Conservation (phyloP, 2,113 vertebrate species). For the Rattus rattus region DNA sequence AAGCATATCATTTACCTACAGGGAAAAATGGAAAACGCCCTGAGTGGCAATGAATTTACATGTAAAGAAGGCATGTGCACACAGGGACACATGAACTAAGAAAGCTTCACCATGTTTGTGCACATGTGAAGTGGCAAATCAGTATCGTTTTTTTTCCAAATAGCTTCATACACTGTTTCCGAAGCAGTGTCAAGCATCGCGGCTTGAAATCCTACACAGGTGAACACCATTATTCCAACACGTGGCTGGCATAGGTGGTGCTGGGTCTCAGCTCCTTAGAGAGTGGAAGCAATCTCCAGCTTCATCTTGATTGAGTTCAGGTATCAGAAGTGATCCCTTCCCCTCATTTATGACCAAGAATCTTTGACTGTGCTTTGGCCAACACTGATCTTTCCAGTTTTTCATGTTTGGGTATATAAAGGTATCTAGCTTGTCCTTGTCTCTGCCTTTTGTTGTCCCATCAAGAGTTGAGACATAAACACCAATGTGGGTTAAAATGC, state of each 20-base stretch:
- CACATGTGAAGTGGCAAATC: neutral
- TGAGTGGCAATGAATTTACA: neutral
- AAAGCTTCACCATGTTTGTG: neutral
- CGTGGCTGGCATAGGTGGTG: neutral
- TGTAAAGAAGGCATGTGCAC: neutral
- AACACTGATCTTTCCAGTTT: neutral
- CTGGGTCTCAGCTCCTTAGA: conserved; percentile 1
- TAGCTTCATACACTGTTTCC: neutral
- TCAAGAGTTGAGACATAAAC: neutral
- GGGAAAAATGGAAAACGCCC: neutral
- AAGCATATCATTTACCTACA: neutral
- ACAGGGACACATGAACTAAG: neutral
- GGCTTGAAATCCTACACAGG: neutral
- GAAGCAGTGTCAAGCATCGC: neutral
- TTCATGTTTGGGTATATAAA: neutral
- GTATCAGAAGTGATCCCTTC: neutral
- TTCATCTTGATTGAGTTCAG: neutral
- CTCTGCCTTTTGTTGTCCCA: neutral
- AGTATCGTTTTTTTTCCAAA: neutral
- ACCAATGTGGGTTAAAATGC: neutral
- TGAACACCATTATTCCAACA: neutral
- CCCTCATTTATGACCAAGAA: neutral
- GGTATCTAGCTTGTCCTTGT: neutral
- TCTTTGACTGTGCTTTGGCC: neutral
- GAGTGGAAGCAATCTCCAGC: neutral